phyloP scores from a whole-genome alignment of 2,888 invertebrate species.

The Nowickia ferox region DNA sequence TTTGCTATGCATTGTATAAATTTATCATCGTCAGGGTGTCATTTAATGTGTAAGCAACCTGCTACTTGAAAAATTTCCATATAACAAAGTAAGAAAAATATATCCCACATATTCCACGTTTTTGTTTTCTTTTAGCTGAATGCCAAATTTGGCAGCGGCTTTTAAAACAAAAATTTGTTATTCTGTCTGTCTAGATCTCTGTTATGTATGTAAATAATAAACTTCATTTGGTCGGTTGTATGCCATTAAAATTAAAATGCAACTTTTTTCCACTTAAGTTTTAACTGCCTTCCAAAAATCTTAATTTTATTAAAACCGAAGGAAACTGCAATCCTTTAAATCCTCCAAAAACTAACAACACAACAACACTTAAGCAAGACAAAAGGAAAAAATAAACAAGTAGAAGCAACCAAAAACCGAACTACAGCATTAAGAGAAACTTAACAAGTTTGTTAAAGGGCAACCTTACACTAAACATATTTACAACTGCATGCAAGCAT shows the following conservation, averaged over 20 bases:
- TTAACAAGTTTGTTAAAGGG: conserved; percentile 69
- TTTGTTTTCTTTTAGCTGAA: too few species aligned
- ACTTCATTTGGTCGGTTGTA: background rate
- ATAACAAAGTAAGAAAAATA: too few species aligned
- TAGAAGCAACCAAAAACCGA: conserved; percentile 52
- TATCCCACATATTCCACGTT: too few species aligned
- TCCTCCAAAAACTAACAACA: conserved; percentile 36
- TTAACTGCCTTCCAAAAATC: conserved; percentile 51
- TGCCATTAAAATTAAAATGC: conserved; percentile 42
- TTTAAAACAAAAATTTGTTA: background rate
- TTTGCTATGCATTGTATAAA: too few species aligned
- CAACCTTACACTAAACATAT: conserved; percentile 54
- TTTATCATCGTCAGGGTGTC: too few species aligned
- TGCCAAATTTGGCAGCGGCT: too few species aligned
- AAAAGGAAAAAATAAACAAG: background rate
- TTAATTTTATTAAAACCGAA: conserved; percentile 52
- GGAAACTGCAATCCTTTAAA: conserved; percentile 46
- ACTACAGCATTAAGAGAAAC: conserved; percentile 61
- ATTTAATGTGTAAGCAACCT: too few species aligned
- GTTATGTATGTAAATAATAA: conserved; percentile 8
- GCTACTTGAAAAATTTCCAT: too few species aligned
- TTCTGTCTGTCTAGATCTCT: background rate
- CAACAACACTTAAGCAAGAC: conserved; percentile 32
- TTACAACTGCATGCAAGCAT: background rate
- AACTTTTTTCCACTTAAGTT: conserved; percentile 31